A percentile compares a stretch with the other conserved stretches of the same genome.
These are phyloP conservation scores for Harpagoxenus sublaevis DNA, from an alignment of 2,888 invertebrate species.

Conservation along the genomic window DNA sequence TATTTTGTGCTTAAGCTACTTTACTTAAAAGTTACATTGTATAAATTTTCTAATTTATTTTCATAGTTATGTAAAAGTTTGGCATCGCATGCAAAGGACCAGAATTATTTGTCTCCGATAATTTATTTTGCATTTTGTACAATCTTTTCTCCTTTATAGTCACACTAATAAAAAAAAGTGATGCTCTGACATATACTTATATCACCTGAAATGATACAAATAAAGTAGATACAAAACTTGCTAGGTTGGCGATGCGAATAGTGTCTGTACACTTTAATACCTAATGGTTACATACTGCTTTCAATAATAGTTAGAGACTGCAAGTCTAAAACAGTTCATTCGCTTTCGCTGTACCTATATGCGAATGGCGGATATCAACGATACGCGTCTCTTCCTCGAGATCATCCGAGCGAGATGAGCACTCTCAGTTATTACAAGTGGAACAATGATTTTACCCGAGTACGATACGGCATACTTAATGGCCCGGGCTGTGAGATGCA, in stretches of 20 bases:
- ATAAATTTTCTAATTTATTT: neutral
- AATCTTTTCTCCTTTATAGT: neutral
- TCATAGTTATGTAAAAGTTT: neutral
- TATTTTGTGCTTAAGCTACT: neutral
- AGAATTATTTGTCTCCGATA: neutral
- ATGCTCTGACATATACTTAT: neutral
- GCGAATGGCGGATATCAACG: constrained; percentile 27
- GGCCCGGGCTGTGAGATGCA: constrained; percentile 64
- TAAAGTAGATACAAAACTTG: constrained; percentile 7
- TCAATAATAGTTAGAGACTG: neutral
- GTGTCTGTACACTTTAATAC: neutral
- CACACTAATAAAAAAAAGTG: neutral
- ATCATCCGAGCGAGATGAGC: constrained; percentile 69
- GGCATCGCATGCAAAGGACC: neutral
- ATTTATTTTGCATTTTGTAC: neutral
- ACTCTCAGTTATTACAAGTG: constrained; percentile 78
- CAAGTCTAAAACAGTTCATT: constrained; percentile 40
- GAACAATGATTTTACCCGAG: constrained; percentile 73
- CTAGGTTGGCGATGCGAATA: constrained; percentile 13
- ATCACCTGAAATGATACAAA: neutral
- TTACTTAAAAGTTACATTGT: neutral
- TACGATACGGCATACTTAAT: constrained; percentile 67
- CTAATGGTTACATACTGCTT: neutral
- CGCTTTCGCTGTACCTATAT: constrained; percentile 1
- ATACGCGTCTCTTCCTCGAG: constrained; percentile 50